These are phyloP conservation scores for Myotis pilosus DNA, from an alignment of 2,797 vertebrate species.

Conservation along the genomic window DNA sequence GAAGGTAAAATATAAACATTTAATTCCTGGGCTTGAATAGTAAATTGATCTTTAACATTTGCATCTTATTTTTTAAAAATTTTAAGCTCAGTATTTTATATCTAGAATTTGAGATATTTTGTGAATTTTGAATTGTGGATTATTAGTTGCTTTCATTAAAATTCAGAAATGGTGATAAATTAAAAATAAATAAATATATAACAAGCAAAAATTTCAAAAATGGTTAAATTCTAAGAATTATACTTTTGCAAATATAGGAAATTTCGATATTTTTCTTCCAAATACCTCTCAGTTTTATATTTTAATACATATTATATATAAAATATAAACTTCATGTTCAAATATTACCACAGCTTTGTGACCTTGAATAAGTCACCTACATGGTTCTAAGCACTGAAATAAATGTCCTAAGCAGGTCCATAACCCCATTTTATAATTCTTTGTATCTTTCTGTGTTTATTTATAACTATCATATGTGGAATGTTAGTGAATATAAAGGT, in stretches of 20 bases:
- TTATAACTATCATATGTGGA: background rate
- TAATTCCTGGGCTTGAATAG: background rate
- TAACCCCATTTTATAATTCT: constrained; percentile 19
- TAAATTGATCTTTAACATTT: constrained; percentile 34
- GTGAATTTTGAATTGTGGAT: background rate
- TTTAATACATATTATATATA: background rate
- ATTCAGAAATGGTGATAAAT: background rate
- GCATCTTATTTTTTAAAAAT: constrained; percentile 1
- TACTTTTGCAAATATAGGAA: constrained; percentile 6
- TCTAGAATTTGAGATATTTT: constrained; percentile 14
- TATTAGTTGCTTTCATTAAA: constrained; percentile 42
- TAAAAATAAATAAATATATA: background rate
- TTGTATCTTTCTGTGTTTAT: background rate
- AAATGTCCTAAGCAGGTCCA: background rate
- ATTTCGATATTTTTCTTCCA: constrained; percentile 1
- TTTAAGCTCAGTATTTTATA: background rate
- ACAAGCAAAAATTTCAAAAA: background rate
- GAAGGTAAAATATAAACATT: constrained; percentile 9
- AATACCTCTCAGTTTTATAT: constrained; percentile 22
- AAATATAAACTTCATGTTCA: background rate
- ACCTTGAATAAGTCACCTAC: background rate
- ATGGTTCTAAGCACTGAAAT: constrained; percentile 40
- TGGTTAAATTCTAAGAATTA: background rate
- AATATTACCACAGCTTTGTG: background rate
- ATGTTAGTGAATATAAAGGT: background rate